These are phyloP conservation scores for Patella caerulea DNA, from an alignment of 2,888 invertebrate genomes.

Conservation along the genomic window DNA sequence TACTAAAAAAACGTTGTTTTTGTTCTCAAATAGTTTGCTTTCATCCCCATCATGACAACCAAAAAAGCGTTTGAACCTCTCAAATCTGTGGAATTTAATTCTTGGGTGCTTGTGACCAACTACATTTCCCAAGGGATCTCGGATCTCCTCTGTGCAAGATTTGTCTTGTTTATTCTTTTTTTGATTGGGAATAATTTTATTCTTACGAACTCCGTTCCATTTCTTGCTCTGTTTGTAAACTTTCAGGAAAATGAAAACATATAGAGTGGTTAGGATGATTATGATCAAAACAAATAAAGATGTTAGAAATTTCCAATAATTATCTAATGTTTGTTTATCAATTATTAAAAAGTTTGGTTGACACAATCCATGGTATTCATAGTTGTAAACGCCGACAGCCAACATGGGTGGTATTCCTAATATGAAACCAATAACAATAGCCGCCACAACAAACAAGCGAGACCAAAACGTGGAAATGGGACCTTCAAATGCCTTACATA, in stretches of 20 bases:
- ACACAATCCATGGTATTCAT: conserved; percentile 43
- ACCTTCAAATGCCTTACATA: conserved; percentile 38
- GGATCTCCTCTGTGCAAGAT: neutral
- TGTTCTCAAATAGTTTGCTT: neutral
- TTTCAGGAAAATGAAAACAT: conserved; percentile 46
- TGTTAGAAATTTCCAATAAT: conserved; percentile 50
- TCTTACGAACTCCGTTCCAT: conserved; percentile 26
- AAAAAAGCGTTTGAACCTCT: neutral
- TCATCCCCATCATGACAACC: neutral
- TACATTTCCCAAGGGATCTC: neutral
- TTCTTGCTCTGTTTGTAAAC: conserved; percentile 43
- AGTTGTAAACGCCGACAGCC: conserved; percentile 43
- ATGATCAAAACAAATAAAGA: conserved; percentile 48
- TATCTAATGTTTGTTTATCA: conserved; percentile 24
- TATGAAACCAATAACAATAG: conserved; percentile 38
- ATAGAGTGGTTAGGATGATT: conserved; percentile 46
- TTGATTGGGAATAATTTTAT: conserved; percentile 13
- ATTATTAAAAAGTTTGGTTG: conserved; percentile 43
- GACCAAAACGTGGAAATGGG: conserved; percentile 21
- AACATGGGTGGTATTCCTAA: conserved; percentile 54
- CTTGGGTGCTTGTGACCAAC: neutral
- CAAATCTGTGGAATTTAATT: neutral
- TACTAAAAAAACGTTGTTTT: neutral
- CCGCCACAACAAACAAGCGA: conserved; percentile 39
- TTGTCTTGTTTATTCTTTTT: neutral